Percentiles rank a stretch among this genome's conserved stretches.
These are phyloP conservation scores for Steinernema hermaphroditum DNA, from an alignment of 2,888 invertebrate species.

Conservation along the genomic window DNA sequence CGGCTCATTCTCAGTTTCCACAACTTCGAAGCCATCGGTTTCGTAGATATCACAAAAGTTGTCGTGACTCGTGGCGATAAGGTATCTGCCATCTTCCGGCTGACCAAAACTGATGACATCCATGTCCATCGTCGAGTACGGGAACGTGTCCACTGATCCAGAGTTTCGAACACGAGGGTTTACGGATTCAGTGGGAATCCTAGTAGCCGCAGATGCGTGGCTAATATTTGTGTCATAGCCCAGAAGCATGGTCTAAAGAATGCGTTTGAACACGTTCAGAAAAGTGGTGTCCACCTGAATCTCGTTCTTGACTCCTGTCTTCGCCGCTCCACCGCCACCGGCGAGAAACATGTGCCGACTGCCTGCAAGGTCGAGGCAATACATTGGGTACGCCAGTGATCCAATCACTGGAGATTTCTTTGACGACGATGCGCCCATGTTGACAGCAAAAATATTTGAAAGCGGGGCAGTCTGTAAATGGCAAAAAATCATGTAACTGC, in stretches of 20 bases:
- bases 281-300: constrained; percentile 73
- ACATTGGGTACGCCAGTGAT: constrained; percentile 51
- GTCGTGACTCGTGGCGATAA: constrained; percentile 63
- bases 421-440: background rate
- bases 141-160: constrained; percentile 47
- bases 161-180: constrained; percentile 6
- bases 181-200: background rate
- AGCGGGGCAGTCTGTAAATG: background rate
- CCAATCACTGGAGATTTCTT: constrained; percentile 43
- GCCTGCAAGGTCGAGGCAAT: constrained; percentile 57
- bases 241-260: background rate
- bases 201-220: background rate
- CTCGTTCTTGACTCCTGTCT: constrained; percentile 94
- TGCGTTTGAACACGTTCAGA: constrained; percentile 4
- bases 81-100: constrained; percentile 46
- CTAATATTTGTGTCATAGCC: constrained; percentile 19
- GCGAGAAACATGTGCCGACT: constrained; percentile 79
- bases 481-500: background rate
- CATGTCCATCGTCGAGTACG: constrained; percentile 63
- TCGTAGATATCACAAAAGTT: constrained; percentile 55
- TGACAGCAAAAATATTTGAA: background rate
- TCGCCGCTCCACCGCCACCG: constrained; percentile 93
- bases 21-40: constrained; percentile 48
- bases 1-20: constrained; percentile 35
- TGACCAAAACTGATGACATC: constrained; percentile 49